Evolutionary conservation across 2,888 invertebrate genomes (phyloP).

Genomic region (Xanthia icteritia): DNA sequence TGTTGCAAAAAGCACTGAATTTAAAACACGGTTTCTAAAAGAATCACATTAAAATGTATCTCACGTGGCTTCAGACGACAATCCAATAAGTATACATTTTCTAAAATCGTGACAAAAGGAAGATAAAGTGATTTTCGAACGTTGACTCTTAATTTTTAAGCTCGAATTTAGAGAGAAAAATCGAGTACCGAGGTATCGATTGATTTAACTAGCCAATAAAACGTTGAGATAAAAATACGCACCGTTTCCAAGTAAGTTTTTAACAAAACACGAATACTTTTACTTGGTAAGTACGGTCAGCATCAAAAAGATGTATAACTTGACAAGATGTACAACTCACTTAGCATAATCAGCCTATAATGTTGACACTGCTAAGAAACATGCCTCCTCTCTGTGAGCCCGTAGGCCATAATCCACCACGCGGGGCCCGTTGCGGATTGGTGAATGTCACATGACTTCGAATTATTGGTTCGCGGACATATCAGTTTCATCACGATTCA

Average conservation of each 20-base stretch:
- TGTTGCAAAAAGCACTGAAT: neutral
- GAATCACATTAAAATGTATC: slow-evolving; percentile 15
- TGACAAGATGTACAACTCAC: too few species aligned
- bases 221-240: neutral
- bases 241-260: neutral
- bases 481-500: too few species aligned
- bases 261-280: too few species aligned
- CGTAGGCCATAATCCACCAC: too few species aligned
- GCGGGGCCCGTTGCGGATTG: too few species aligned
- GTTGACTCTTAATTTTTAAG: slow-evolving; percentile 6
- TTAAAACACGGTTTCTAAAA: neutral
- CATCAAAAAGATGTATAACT: too few species aligned
- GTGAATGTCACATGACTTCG: too few species aligned
- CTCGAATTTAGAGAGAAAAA: neutral
- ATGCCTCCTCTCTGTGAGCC: too few species aligned
- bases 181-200: neutral
- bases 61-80: slow-evolving; percentile 5
- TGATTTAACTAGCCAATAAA: neutral
- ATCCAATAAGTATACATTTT: slow-evolving; percentile 41
- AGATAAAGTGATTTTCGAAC: slow-evolving; percentile 42
- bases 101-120: slow-evolving; percentile 2
- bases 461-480: too few species aligned
- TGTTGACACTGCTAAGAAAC: too few species aligned
- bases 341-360: too few species aligned
- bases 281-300: too few species aligned